Conservation (phyloP, 1,140 invertebrate species). For the Venustaconcha ellipsiformis region DNA sequence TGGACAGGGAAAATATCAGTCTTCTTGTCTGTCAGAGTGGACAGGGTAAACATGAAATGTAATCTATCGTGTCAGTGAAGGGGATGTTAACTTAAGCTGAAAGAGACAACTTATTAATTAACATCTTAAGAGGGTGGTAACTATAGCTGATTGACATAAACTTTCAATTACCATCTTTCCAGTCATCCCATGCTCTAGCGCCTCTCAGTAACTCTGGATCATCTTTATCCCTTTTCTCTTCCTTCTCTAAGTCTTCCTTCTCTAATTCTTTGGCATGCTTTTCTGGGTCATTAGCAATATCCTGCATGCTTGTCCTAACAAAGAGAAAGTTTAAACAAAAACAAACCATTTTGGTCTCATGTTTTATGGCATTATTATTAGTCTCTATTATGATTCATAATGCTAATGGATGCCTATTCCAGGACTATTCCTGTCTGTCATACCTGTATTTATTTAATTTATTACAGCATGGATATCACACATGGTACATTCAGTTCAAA, state of each 20-base stretch:
- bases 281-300: slow-evolving; percentile 58
- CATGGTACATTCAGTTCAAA: no score
- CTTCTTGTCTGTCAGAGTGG: neutral
- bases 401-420: no score
- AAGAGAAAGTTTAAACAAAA: neutral
- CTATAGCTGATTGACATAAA: no score
- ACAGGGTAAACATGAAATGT: no score
- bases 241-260: slow-evolving; percentile 73
- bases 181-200: slow-evolving; percentile 87
- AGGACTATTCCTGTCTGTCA: no score
- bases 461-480: no score
- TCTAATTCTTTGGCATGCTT: slow-evolving; percentile 69
- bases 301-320: slow-evolving; percentile 34
- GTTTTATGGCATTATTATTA: neutral
- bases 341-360: slow-evolving; percentile 3
- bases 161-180: slow-evolving; percentile 79
- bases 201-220: slow-evolving; percentile 79
- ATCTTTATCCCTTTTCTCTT: slow-evolving; percentile 79
- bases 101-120: slow-evolving; percentile 18
- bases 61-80: no score
- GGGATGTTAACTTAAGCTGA: no score
- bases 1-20: no score
- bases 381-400: no score
- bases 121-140: slow-evolving; percentile 72
- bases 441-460: no score